A percentile compares a stretch with the other conserved stretches of the same genome.
These are phyloP conservation scores for Neopelma chrysocephalum DNA, from an alignment of 2,797 vertebrate genomes.

Conservation along the genomic window DNA sequence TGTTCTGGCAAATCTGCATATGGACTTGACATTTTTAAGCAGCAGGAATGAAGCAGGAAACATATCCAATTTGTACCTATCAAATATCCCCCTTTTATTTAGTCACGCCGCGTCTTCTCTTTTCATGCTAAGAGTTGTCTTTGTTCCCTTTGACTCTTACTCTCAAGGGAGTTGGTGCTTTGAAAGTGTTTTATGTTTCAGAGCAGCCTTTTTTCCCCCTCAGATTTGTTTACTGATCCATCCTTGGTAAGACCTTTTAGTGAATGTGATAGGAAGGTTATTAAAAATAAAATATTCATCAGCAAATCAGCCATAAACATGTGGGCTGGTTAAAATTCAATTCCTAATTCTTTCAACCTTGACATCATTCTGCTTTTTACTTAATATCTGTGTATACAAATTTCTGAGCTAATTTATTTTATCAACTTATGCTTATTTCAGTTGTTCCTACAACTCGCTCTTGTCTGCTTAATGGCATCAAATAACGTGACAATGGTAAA, in stretches of 20 bases:
- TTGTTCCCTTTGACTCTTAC: constrained; percentile 57
- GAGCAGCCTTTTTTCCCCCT: constrained; percentile 39
- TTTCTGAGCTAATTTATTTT: constrained; percentile 56
- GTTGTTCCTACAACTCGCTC: constrained; percentile 30
- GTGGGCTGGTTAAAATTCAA: constrained; percentile 60
- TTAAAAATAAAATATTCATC: constrained; percentile 70
- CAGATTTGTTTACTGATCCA: constrained; percentile 60
- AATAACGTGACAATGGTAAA: constrained; percentile 39
- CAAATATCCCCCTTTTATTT: constrained; percentile 51
- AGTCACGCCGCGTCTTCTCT: neutral
- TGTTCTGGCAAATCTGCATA: neutral
- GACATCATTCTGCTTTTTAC: constrained; percentile 52
- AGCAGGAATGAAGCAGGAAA: constrained; percentile 25
- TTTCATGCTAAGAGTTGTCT: constrained; percentile 41
- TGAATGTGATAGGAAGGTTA: constrained; percentile 68
- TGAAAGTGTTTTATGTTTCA: constrained; percentile 60
- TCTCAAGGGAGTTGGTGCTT: constrained; percentile 30
- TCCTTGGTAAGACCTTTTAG: constrained; percentile 58
- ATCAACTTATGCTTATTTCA: constrained; percentile 35
- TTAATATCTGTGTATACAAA: constrained; percentile 58
- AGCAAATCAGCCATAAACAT: constrained; percentile 56
- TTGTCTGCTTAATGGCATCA: constrained; percentile 36
- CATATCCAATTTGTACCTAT: constrained; percentile 49
- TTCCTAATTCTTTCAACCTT: constrained; percentile 64
- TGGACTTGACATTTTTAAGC: neutral